Base-by-base conservation (phyloP, 2,797 vertebrate genomes). In the Rhynchonycteris naso region DNA sequence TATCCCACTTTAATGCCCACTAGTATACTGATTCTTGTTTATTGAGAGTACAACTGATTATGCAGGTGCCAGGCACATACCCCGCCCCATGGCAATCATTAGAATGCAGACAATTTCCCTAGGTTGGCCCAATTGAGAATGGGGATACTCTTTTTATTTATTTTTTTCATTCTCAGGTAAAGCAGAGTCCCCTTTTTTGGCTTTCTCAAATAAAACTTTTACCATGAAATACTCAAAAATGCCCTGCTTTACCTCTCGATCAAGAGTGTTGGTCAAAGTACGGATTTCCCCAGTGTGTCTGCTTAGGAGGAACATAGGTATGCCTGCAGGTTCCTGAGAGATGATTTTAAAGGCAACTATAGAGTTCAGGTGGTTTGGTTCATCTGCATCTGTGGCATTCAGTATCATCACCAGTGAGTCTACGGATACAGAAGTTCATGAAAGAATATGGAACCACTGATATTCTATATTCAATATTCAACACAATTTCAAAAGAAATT, bases 221-320 rank as follows among this genome's bases (percentile, higher is more conserved):
- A 3, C 52, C 28, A 24, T 15, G n/a, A 7, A 35, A 58, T 43
- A 22, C 13, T 56, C 50, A 63, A 18, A 56, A 65, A 13, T 1
- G 63, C 56, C 14, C 87, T 50, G 50, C 50, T 98, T 98, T 98
- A 99, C 99, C 99, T 99, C 99, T 98, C 99, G 98, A 97, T 99
- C 99, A 88, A 99, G 98, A 52, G 97, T 98, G 86, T 91, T 88
- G 61, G 98, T 96, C 82, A 98, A 98, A 75, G 99, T 99, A 35
- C 24, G 98, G 89, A 99, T 56, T 78, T 98, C 98, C 0, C 99
- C 99, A 0, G 98, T 99, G 26, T 98, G 97, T 96, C 92, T 88
- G 33, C 99, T 97, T 7, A 99, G 97, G 9, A 79, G 88, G 97
- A 99, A 99, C 97, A 99, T 98, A 47, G 98, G 94, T 75, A 88